Base-by-base conservation (phyloP, 1,140 invertebrate species). In the Cepaea nemoralis region DNA sequence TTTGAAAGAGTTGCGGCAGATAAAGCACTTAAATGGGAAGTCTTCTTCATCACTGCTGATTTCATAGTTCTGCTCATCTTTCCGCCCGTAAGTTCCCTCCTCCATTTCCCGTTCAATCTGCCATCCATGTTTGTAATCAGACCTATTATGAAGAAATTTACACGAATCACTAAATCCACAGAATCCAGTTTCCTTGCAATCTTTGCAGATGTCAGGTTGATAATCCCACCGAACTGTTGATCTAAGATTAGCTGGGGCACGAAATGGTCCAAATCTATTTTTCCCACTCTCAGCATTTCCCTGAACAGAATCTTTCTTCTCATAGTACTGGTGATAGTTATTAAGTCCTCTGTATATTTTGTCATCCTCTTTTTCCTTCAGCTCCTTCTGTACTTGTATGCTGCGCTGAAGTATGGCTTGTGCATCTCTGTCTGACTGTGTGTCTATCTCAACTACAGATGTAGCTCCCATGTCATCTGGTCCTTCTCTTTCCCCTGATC, bases 141-240 rank as follows among this genome's bases (percentile, higher is more conserved):
- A 96, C 71, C 98, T 93, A 90, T 99, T 98, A 91, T 99, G 98
- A 76, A 99, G 92, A 92, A 99, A 99, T 91, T 99, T 99, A 93
- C 98, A 99, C 80, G 96, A 98, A 87, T 99, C 98, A 91, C 98
- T 98, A 93, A 99, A 99, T 5, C 98, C 98, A 94, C 98, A 99
- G 92, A 97, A 99, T 5, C 98, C 99, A 40, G 99, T 99, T 92
- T 99, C 99, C 91, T 99, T 99, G 88, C 98, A 99, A 93, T 99
- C 99, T 92, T 99, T 99, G 92, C 99, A 99, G 85, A 99, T 98
- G 91, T 99, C 98, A 0, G 98, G 99, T 89, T 99, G 98, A 92
- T 99, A 99, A 91, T 99, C 99, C 98, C 98, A 99, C 90, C 99
- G 93, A 8, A 99, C 97, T 2, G 98, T 99, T 14, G 97, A 95